Conservation (phyloP, 2,888 invertebrate genomes). For the Dynastes grantii region DNA sequence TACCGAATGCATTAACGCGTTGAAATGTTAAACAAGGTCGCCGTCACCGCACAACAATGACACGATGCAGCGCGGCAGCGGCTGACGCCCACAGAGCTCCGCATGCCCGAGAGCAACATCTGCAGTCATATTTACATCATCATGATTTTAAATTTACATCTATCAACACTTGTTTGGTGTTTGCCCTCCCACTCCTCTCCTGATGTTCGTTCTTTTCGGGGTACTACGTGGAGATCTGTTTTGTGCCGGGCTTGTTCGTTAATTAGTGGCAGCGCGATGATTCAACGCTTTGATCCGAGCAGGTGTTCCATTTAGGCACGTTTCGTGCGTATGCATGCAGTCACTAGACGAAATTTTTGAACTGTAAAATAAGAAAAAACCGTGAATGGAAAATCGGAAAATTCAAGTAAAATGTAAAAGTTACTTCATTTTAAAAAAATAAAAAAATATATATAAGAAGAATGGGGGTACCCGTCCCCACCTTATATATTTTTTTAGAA, state of each 20-base stretch:
- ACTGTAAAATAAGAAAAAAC: too few species aligned
- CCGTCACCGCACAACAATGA: background rate
- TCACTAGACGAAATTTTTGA: too few species aligned
- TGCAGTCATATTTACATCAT: slow-evolving; percentile 49
- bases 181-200: background rate
- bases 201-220: background rate
- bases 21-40: slow-evolving; percentile 34
- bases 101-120: slow-evolving; percentile 27
- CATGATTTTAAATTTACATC: slow-evolving; percentile 50
- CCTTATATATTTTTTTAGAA: too few species aligned
- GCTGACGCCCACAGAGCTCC: slow-evolving; percentile 20
- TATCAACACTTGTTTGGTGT: slow-evolving; percentile 44
- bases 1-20: slow-evolving; percentile 29
- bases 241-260: slow-evolving; percentile 30
- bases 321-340: background rate
- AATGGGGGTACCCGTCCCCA: too few species aligned
- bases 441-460: too few species aligned
- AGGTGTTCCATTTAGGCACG: slow-evolving; percentile 20
- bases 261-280: slow-evolving; percentile 27
- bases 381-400: too few species aligned
- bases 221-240: too few species aligned
- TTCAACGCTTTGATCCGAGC: background rate
- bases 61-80: slow-evolving; percentile 1
- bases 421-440: too few species aligned
- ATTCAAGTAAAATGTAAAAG: too few species aligned